Evolutionary conservation across 2,888 invertebrate species (phyloP).

Genomic region (Oligia strigilis): DNA sequence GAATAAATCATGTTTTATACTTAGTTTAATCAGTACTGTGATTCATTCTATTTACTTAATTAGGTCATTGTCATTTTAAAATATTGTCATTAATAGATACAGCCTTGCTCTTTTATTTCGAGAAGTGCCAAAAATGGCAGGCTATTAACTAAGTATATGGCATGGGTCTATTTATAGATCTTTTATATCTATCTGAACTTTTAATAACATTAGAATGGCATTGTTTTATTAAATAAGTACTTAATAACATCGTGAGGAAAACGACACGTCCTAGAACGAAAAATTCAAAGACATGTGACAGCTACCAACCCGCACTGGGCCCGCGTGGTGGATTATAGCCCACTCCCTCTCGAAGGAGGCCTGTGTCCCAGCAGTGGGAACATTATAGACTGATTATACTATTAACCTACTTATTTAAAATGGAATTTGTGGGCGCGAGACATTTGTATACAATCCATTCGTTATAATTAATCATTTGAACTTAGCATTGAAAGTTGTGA

Average conservation of each 20-base stretch:
- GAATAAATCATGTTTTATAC: neutral
- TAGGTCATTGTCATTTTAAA: neutral
- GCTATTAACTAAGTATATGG: neutral
- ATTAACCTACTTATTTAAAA: neutral
- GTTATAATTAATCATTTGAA: constrained; percentile 12
- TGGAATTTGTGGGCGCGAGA: neutral
- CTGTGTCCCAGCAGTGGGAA: too few species aligned
- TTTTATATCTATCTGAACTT: neutral
- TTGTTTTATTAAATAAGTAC: neutral
- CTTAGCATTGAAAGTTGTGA: constrained; percentile 12
- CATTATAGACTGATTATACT: too few species aligned
- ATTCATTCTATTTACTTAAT: neutral
- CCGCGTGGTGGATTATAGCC: too few species aligned
- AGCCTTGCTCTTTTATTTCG: neutral
- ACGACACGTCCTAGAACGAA: too few species aligned
- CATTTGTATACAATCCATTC: neutral
- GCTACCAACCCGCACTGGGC: too few species aligned
- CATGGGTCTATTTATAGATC: neutral
- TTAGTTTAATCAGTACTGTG: neutral
- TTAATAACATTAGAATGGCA: neutral
- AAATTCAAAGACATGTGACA: too few species aligned
- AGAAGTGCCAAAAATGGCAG: neutral
- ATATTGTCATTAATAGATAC: neutral
- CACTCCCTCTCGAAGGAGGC: too few species aligned
- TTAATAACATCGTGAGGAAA: too few species aligned